Evolutionary conservation across 2,888 invertebrate species (phyloP).

Genomic region (Cotesia congregata): DNA sequence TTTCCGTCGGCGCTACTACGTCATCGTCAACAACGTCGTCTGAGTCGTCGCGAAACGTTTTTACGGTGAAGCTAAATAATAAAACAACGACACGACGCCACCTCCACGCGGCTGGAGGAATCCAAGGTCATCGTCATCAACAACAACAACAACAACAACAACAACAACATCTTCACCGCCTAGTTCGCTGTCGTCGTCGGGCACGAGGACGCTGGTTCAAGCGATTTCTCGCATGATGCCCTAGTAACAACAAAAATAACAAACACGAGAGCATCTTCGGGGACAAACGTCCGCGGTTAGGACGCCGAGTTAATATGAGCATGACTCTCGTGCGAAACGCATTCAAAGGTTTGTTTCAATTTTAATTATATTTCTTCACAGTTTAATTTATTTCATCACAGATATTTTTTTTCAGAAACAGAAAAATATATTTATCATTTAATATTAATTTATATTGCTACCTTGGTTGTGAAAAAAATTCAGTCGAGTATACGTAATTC

Average conservation of each 20-base stretch:
- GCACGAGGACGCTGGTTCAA: neutral
- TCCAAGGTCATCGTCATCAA: slow-evolving; percentile 35
- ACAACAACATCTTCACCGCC: slow-evolving; percentile 40
- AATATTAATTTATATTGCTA: slow-evolving; percentile 15
- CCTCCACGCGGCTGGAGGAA: slow-evolving; percentile 32
- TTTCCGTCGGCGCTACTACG: slow-evolving; percentile 37
- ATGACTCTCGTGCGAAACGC: slow-evolving; percentile 69
- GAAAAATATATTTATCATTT: neutral
- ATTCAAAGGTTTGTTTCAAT: slow-evolving; percentile 62
- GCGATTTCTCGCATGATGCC: slow-evolving; percentile 30
- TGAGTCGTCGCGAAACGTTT: slow-evolving; percentile 27
- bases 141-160: slow-evolving; percentile 45
- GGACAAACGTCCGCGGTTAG: slow-evolving; percentile 47
- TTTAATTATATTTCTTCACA: neutral
- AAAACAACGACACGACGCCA: slow-evolving; percentile 39
- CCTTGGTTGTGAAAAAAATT: slow-evolving; percentile 21
- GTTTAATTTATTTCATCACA: neutral
- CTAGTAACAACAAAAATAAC: slow-evolving; percentile 10
- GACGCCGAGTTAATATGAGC: slow-evolving; percentile 64
- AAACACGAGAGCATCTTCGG: slow-evolving; percentile 32
- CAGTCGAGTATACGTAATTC: slow-evolving; percentile 33
- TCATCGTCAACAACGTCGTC: slow-evolving; percentile 37
- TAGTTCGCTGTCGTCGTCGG: slow-evolving; percentile 36
- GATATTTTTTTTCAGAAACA: neutral
- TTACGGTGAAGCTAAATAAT: slow-evolving; percentile 4